Percentiles rank a stretch among this genome's conserved stretches.
These are phyloP conservation scores for Dendrocincla fuliginosa DNA, from an alignment of 2,797 vertebrate genomes.

Conservation along the genomic window DNA sequence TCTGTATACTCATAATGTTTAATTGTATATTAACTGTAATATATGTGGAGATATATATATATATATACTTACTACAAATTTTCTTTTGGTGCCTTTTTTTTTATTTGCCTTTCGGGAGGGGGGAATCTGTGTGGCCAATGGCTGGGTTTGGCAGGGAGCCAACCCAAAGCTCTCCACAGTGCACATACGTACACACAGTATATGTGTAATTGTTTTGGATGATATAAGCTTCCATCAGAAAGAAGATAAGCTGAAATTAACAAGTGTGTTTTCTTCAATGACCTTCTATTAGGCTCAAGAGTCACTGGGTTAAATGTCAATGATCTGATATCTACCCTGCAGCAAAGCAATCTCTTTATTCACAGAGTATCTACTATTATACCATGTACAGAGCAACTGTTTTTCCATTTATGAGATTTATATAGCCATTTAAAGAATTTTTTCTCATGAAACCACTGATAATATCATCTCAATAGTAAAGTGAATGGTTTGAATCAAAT, in stretches of 20 bases:
- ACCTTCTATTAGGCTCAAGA: constrained; percentile 38
- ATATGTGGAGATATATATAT: no score
- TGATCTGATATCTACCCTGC: constrained; percentile 43
- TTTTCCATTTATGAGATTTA: constrained; percentile 76
- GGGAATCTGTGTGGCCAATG: no score
- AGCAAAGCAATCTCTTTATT: constrained; percentile 58
- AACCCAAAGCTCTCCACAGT: not conserved
- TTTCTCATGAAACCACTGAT: constrained; percentile 68
- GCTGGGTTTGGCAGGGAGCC: no score
- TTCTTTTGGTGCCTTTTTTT: no score
- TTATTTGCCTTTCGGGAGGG: no score
- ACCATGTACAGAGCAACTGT: constrained; percentile 38
- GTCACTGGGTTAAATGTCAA: constrained; percentile 65
- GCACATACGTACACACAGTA: not conserved
- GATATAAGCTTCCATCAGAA: constrained; percentile 31
- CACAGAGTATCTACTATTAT: constrained; percentile 54
- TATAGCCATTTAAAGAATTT: constrained; percentile 67
- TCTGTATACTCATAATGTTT: no score
- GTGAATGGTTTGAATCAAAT: constrained; percentile 61
- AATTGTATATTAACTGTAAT: no score
- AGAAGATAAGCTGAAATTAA: constrained; percentile 42
- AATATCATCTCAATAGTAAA: constrained; percentile 63
- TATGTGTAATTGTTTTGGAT: constrained; percentile 24
- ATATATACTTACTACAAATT: no score
- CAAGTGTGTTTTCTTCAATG: constrained; percentile 32